Percentiles rank a stretch among this genome's conserved stretches.
phyloP scores from a whole-genome alignment of 1,140 invertebrate genomes.

The Dendrolimus kikuchii region DNA sequence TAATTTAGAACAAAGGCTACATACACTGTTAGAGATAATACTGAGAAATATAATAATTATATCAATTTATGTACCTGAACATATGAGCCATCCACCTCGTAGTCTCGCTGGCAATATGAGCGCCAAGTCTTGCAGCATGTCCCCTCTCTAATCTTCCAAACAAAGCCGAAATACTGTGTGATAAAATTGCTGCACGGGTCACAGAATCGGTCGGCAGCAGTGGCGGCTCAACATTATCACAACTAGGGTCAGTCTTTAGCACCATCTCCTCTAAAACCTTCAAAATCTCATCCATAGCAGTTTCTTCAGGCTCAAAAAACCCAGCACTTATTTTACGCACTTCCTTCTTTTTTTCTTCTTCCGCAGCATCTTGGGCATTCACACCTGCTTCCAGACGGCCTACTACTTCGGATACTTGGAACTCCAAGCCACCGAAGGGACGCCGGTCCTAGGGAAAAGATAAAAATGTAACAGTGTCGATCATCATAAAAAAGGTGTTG shows the following conservation, averaged over 20 bases:
- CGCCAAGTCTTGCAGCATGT: conserved; percentile 80
- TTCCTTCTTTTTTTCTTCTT: conserved; percentile 51
- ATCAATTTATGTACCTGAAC: conserved; percentile 75
- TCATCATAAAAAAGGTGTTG: background rate
- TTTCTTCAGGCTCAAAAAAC: conserved; percentile 61
- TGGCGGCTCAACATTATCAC: conserved; percentile 51
- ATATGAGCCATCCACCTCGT: conserved; percentile 85
- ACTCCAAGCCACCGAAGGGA: conserved; percentile 74
- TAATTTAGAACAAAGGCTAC: too few relatives aligned
- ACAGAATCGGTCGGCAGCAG: conserved; percentile 65
- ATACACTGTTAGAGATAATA: background rate
- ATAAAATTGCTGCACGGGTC: conserved; percentile 78
- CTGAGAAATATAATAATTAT: background rate
- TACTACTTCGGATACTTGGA: conserved; percentile 79
- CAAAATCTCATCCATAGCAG: conserved; percentile 60
- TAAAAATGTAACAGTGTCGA: conserved; percentile 10
- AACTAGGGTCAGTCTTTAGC: conserved; percentile 54
- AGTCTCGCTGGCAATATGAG: conserved; percentile 82
- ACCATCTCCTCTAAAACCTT: conserved; percentile 59
- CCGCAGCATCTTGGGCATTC: conserved; percentile 50
- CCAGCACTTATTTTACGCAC: conserved; percentile 52
- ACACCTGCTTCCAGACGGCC: conserved; percentile 77
- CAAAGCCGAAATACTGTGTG: conserved; percentile 83
- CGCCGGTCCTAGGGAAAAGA: conserved; percentile 55
- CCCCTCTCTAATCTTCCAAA: conserved; percentile 79